Base-by-base conservation (phyloP, 2,888 invertebrate species). In the Erebia ligea region DNA sequence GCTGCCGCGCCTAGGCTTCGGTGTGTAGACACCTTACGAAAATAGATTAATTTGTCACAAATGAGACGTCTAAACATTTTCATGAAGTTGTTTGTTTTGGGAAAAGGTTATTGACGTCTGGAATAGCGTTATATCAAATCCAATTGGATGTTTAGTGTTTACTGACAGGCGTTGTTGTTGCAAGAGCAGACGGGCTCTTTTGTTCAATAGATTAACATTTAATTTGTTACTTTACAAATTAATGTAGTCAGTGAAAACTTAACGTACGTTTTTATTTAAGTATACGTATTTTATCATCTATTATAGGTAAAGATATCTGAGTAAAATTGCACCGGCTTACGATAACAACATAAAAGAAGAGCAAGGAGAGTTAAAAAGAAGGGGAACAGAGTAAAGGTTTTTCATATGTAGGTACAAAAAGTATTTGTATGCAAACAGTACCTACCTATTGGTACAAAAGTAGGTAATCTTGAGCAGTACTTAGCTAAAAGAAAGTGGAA, bases 31-130 rank as follows among this genome's bases (percentile, higher is more conserved):
- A 45, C 45, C n/a, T 52, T 50, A 63, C 48, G 13, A 45, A 66
- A 70, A 40, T 19, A 62, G 61, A 62, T 63, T 72, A 62, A 6
- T 52, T 58, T 56, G 19, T 40, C 54, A 67, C n/a, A 65, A 57
- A 65, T 57, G 48, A 68, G 48, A 17, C 19, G 57, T 15, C 56
- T 42, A 50, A 58, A 40, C 56, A 34, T 57, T 69, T 56, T 25
- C 62, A 5, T 40, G 6, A 54, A 64, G 61, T 65, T 48, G 69
- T 65, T 74, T 75, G 64, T 72, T 71, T 71, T 71, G 70, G 71
- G 73, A 79, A 84, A 84, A 84, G 81, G 86, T 89, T 87, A 78
- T 62, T 72, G 74, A 76, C 80, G 75, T 77, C 76, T 77, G 79
- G 74, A 76, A 64, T 54, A 64, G 76, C 79, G 66, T 69, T 77